These are phyloP conservation scores for Pseudorasbora parva DNA, from an alignment of 2,113 vertebrate genomes.

Conservation along the genomic window DNA sequence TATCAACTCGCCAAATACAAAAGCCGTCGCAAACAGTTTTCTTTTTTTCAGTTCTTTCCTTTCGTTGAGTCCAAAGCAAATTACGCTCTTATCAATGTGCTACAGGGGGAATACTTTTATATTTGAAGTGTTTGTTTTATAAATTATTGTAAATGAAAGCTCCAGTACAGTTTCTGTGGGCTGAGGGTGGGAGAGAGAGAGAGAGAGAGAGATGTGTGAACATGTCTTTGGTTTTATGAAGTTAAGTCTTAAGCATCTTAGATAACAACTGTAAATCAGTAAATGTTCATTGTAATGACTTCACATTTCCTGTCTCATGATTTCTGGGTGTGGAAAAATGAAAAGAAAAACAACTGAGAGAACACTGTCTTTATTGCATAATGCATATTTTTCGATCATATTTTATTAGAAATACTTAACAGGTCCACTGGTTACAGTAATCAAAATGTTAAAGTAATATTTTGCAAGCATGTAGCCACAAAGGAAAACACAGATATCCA, in stretches of 20 bases:
- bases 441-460: neutral
- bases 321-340: conserved; percentile 59
- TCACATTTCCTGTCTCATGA: conserved; percentile 66
- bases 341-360: conserved; percentile 66
- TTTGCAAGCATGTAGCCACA: neutral
- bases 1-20: conserved; percentile 73
- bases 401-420: neutral
- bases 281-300: conserved; percentile 75
- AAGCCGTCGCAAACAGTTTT: conserved; percentile 64
- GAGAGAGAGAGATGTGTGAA: conserved; percentile 43
- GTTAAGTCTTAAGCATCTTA: conserved; percentile 70
- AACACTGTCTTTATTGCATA: conserved; percentile 18
- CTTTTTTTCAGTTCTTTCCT: conserved; percentile 47
- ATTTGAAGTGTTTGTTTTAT: conserved; percentile 79
- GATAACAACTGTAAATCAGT: conserved; percentile 78
- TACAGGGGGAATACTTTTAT: conserved; percentile 76
- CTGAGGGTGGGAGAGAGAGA: conserved; percentile 58
- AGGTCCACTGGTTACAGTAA: neutral
- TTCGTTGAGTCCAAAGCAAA: conserved; percentile 65
- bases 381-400: neutral
- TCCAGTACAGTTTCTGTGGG: conserved; percentile 62
- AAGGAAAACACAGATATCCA: neutral
- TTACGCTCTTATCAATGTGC: conserved; percentile 68
- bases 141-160: conserved; percentile 73
- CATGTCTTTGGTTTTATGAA: conserved; percentile 74